phyloP scores from a whole-genome alignment of 2,888 invertebrate genomes.

The Seira musarum region DNA sequence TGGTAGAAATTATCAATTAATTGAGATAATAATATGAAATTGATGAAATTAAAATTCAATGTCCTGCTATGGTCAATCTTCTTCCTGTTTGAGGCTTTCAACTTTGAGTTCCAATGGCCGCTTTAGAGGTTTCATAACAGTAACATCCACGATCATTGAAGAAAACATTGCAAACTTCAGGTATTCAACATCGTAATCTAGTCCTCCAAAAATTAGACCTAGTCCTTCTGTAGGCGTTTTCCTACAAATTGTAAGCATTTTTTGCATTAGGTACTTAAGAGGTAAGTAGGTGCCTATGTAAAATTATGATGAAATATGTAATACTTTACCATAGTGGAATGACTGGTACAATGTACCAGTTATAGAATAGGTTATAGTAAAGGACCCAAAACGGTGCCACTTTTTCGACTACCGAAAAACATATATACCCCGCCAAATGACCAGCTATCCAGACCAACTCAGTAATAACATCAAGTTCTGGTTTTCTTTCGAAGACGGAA shows the following conservation, averaged over 20 bases:
- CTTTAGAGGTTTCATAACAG: too few relatives aligned
- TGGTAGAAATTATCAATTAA: too few relatives aligned
- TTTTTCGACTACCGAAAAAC: not conserved
- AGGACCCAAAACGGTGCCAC: constrained; percentile 18
- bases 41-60: too few relatives aligned
- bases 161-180: too few relatives aligned
- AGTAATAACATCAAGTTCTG: constrained; percentile 5
- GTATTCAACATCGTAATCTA: constrained; percentile 11
- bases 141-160: too few relatives aligned
- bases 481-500: constrained; percentile 1
- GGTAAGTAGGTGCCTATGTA: too few relatives aligned
- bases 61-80: too few relatives aligned
- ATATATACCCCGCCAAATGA: constrained; percentile 28
- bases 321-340: constrained; percentile 44
- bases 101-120: too few relatives aligned
- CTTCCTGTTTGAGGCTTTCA: too few relatives aligned
- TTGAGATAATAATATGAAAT: too few relatives aligned
- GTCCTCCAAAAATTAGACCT: constrained; percentile 38
- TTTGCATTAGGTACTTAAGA: too few relatives aligned
- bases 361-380: constrained; percentile 31
- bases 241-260: constrained; percentile 24
- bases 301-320: too few relatives aligned
- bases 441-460: constrained; percentile 45
- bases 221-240: constrained; percentile 16
- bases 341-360: constrained; percentile 33